Base-by-base conservation (phyloP, 2,888 invertebrate genomes). In the Timandra comae region DNA sequence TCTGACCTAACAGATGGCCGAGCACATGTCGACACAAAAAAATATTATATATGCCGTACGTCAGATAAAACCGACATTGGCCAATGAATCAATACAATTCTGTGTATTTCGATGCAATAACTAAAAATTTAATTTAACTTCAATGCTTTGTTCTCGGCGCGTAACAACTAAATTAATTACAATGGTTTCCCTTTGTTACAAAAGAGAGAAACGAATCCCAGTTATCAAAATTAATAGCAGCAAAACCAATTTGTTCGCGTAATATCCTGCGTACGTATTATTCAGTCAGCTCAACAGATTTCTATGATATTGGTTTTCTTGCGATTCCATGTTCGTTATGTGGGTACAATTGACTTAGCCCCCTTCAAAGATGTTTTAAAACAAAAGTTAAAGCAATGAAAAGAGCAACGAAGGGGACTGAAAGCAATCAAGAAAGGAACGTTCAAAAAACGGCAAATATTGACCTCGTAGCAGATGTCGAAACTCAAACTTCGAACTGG, bases 161-260 rank as follows among this genome's bases (percentile, higher is more conserved):
- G 65, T 63, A 74, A 76, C 66, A 67, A 68, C 71, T 70, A 68
- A 78, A 79, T 79, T 77, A 80, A 82, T 82, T 81, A 77, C 77
- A 62, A 78, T 75, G 76, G 75, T 72, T 82, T 81, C 78, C 79
- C 79, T 82, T 82, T 82, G 81, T 82, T 81, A 80, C 79, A 79
- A 79, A 82, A 81, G 78, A 80, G 81, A 80, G 81, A 82, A 80
- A 80, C 81, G 78, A 78, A 84, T 81, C 80, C 79, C 82, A 80
- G 81, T 80, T 82, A 81, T 79, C 80, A 79, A 78, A 80, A 81
- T 80, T 81, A 82, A 82, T 81, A 80, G 80, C 81, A 66, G 72
- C 79, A 71, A 73, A 79, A 80, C 62, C 80, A 80, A 81, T 82
- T 82, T 75, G 76, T 63, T 70, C 75, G 77, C 76, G 79, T 81